Percentiles rank a stretch among this genome's conserved stretches.
These are phyloP conservation scores for Todus mexicanus DNA, from an alignment of 2,797 vertebrate genomes.

Conservation along the genomic window DNA sequence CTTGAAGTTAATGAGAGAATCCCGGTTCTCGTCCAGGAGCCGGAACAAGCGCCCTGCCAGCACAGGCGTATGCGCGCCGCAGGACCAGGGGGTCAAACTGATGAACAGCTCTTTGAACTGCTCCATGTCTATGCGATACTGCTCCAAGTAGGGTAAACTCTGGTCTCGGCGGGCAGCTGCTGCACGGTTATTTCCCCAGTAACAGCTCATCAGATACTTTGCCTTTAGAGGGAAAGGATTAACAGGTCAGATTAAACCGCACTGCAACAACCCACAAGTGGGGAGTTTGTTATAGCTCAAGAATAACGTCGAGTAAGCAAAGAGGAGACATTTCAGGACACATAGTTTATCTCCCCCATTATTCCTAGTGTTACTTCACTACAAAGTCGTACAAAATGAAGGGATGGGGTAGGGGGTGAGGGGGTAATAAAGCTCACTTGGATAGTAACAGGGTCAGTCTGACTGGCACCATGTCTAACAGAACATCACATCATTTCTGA, in stretches of 20 bases:
- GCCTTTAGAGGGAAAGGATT: conserved; percentile 74
- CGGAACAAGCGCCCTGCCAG: conserved; percentile 89
- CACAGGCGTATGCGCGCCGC: conserved; percentile 81
- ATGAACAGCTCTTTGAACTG: conserved; percentile 89
- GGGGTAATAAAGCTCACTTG: neutral
- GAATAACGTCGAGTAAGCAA: neutral
- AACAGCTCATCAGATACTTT: conserved; percentile 92
- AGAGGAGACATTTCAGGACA: neutral
- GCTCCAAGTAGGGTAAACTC: conserved; percentile 87
- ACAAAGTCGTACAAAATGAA: neutral
- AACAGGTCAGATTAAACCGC: neutral
- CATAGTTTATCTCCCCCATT: neutral
- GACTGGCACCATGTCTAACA: neutral
- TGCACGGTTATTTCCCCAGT: conserved; percentile 85
- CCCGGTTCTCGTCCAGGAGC: conserved; percentile 89
- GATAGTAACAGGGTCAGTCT: neutral
- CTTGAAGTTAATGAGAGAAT: conserved; percentile 96
- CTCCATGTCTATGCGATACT: conserved; percentile 84
- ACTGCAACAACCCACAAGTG: neutral
- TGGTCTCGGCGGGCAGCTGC: conserved; percentile 82
- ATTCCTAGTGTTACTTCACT: neutral
- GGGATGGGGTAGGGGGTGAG: neutral
- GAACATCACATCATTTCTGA: neutral
- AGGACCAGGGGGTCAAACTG: conserved; percentile 86
- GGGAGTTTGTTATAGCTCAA: neutral